Evolutionary conservation across 2,797 vertebrate genomes (phyloP), one percentile per base, ranked within the genome.

Genomic region (Girardinus metallicus): DNA sequence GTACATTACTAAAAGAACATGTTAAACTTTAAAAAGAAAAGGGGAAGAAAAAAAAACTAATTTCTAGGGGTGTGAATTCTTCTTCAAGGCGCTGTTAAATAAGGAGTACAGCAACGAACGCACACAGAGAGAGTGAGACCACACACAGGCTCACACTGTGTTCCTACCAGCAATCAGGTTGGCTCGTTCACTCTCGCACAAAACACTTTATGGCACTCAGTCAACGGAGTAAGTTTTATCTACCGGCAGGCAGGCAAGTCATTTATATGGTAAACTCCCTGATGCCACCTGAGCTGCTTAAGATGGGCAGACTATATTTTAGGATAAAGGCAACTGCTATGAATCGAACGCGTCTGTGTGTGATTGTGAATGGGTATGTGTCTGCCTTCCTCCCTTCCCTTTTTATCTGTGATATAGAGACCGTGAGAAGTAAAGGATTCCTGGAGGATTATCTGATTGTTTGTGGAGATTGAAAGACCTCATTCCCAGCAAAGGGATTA

Each of bases 401-500:
- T 81, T 88, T 82, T 82, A 78, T 87, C 87, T 90, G 88, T 88
- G 91, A 93, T 93, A 83, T 86, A 93, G 92, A 92, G 87, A 90
- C 92, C 82, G 86, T 85, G 87, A 92, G 90, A 90, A 93, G 90
- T 91, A 90, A 93, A 94, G 91, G 93, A 94, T 93, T 93, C 92
- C 91, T 89, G 85, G 80, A 94, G 94, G 94, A 95, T 95, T 93
- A 95, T 95, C 91, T 95, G 93, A 95, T 95, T 94, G 92, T 94
- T 95, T 92, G 92, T 90, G 86, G 85, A 95, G 94, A 95, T 95
- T 93, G 93, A 92, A 92, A 90, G 91, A 93, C 89, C 91, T 92
- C 93, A 92, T 94, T 94, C 91, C 87, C 89, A 91, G 92, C 89
- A 88, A 93, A 85, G 84, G 91, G 92, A 94, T 94, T 94, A 71